Evolutionary conservation across 2,113 vertebrate genomes (phyloP).

Genomic region (Sander lucioperca): DNA sequence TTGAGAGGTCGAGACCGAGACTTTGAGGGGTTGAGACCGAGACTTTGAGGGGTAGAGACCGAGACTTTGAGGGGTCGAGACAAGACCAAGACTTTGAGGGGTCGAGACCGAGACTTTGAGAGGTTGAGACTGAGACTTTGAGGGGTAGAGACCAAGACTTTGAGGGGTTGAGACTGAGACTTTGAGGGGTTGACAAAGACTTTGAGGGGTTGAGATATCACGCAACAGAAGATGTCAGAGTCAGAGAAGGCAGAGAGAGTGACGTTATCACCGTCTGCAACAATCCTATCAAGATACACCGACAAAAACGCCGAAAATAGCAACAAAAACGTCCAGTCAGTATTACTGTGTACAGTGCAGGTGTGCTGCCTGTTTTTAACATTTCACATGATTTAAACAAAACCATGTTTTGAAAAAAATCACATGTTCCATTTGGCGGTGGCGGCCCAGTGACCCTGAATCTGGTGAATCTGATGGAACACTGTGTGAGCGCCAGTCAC

Average conservation of each 20-base stretch:
- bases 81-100: too few relatives aligned
- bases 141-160: too few relatives aligned
- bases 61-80: too few relatives aligned
- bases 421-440: not conserved
- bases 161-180: too few relatives aligned
- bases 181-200: too few relatives aligned
- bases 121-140: too few relatives aligned
- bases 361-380: not conserved
- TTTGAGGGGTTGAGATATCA: conserved; percentile 45
- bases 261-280: not conserved
- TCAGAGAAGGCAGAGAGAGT: not conserved
- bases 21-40: conserved; percentile 27
- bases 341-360: too few relatives aligned
- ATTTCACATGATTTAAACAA: not conserved
- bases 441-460: not conserved
- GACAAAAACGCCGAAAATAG: too few relatives aligned
- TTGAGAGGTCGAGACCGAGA: too few relatives aligned
- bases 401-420: not conserved
- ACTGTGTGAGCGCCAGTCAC: not conserved
- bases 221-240: conserved; percentile 42
- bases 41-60: too few relatives aligned
- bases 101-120: too few relatives aligned
- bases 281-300: not conserved
- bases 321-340: too few relatives aligned
- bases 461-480: not conserved